Percentiles rank a stretch among this genome's conserved stretches.
phyloP scores from a whole-genome alignment of 2,888 invertebrate species.

The Sesamia inferens region DNA sequence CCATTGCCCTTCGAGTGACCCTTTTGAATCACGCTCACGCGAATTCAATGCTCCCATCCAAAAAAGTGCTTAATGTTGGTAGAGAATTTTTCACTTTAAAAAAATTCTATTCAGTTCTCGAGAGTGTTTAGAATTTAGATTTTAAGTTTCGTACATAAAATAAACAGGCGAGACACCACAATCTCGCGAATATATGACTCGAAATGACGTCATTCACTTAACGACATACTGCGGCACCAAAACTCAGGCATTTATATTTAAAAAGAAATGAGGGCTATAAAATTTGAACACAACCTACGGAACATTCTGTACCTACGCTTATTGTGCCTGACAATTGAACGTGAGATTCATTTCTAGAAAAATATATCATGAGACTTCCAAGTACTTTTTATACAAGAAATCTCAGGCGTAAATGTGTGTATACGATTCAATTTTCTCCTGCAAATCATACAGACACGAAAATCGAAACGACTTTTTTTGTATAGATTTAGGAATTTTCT shows the following conservation, averaged over 20 bases:
- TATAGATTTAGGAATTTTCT: background rate
- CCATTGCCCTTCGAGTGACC: too few species aligned
- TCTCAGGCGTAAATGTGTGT: conserved; percentile 21
- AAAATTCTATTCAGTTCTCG: background rate
- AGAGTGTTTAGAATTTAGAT: conserved; percentile 10
- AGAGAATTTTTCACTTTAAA: too few species aligned
- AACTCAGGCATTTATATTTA: conserved; percentile 43
- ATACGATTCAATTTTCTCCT: conserved; percentile 42
- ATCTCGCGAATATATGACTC: conserved; percentile 28
- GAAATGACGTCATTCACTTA: conserved; percentile 44
- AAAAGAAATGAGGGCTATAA: conserved; percentile 40
- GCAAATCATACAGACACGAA: conserved; percentile 19
- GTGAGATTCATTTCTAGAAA: conserved; percentile 30
- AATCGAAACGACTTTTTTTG: conserved; percentile 20
- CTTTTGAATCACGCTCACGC: too few species aligned
- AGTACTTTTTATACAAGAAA: conserved; percentile 13
- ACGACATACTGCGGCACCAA: conserved; percentile 31
- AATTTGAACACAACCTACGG: conserved; percentile 32
- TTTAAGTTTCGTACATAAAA: conserved; percentile 9
- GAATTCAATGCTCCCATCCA: too few species aligned
- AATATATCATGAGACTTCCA: conserved; percentile 35
- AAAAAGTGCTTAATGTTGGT: too few species aligned
- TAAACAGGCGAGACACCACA: conserved; percentile 19
- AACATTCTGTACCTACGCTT: conserved; percentile 31
- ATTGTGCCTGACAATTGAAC: conserved; percentile 49